A percentile compares a stretch with the other conserved stretches of the same genome.
Evolutionary conservation across 1,140 invertebrate genomes (phyloP).

Genomic region (Cherax quadricarinatus): DNA sequence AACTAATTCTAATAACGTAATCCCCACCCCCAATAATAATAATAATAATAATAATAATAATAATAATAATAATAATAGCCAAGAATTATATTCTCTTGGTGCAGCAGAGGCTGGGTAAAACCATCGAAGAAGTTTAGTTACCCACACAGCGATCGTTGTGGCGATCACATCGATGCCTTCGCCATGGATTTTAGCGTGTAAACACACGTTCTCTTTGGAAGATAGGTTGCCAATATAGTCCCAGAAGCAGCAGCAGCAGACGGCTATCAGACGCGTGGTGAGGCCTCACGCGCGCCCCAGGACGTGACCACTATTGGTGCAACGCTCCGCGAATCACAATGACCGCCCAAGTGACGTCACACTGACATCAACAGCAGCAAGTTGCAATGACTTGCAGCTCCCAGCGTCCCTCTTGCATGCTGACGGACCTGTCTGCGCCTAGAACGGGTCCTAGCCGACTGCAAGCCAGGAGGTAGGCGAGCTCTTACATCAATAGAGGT

Average conservation of each 20-base stretch:
- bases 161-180: no score
- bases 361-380: slow-evolving; percentile 35
- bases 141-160: no score
- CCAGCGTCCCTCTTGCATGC: background rate
- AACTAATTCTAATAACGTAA: no score
- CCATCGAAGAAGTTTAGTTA: no score
- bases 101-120: no score
- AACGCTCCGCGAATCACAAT: slow-evolving; percentile 63
- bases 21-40: no score
- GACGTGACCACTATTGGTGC: slow-evolving; percentile 65
- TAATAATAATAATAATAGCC: no score
- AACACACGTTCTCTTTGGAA: no score
- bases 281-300: slow-evolving; percentile 55
- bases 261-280: slow-evolving; percentile 38
- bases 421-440: slow-evolving; percentile 19
- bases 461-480: background rate
- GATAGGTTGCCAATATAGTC: background rate
- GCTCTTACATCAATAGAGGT: background rate
- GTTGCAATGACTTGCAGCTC: slow-evolving; percentile 44
- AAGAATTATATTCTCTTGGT: no score
- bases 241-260: slow-evolving; percentile 19
- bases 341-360: slow-evolving; percentile 51
- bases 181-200: no score
- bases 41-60: no score
- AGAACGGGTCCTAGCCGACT: background rate